These are phyloP conservation scores for Chaenogobius annularis DNA, from an alignment of 2,113 vertebrate genomes.

Conservation along the genomic window DNA sequence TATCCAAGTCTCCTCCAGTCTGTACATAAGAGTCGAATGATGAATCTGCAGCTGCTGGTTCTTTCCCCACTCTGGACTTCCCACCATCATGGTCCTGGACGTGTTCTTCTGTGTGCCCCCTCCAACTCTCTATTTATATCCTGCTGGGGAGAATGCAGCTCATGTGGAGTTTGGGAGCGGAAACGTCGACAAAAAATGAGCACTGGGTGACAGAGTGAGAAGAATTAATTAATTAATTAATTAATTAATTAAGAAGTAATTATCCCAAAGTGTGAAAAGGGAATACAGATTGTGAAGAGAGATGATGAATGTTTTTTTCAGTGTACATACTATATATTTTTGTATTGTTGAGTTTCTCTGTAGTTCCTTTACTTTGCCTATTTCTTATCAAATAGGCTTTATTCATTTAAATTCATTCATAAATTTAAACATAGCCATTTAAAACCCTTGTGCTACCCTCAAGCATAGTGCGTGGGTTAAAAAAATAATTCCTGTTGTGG, in stretches of 20 bases:
- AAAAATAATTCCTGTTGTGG: no score
- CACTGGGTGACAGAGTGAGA: conserved; percentile 17
- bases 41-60: conserved; percentile 35
- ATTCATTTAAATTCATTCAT: no score
- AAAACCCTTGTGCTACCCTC: no score
- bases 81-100: conserved; percentile 58
- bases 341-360: neutral
- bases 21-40: conserved; percentile 27
- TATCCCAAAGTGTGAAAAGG: conserved; percentile 36
- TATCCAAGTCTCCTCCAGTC: conserved; percentile 14
- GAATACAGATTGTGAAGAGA: conserved; percentile 17
- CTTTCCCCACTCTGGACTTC: conserved; percentile 64
- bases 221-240: conserved; percentile 24
- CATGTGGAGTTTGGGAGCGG: conserved; percentile 70
- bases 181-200: conserved; percentile 57
- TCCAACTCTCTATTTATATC: conserved; percentile 61
- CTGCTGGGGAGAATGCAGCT: conserved; percentile 58
- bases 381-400: no score
- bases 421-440: no score
- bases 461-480: no score
- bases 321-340: no score
- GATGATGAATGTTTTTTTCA: neutral
- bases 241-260: no score
- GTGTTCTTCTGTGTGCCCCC: conserved; percentile 49
- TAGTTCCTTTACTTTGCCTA: neutral